phyloP scores from a whole-genome alignment of 2,797 vertebrate genomes.

The Hipposideros larvatus region DNA sequence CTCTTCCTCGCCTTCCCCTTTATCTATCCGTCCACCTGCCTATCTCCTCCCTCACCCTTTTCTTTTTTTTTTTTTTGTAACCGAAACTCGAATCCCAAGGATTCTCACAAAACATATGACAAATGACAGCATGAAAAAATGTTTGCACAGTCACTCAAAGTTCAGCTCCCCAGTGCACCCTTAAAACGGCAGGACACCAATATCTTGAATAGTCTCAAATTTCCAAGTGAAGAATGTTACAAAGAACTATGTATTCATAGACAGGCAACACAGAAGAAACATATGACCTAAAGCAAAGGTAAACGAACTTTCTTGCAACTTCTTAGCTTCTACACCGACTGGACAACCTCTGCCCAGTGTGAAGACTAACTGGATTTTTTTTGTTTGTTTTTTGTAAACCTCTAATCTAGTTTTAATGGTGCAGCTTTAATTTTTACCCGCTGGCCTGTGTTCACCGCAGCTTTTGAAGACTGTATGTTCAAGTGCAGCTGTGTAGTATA shows the following conservation, averaged over 20 bases:
- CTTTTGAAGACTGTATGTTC: background rate
- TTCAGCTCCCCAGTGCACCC: conserved; percentile 89
- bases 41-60: too few species aligned
- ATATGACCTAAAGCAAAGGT: conserved; percentile 45
- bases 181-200: conserved; percentile 75
- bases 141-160: conserved; percentile 89
- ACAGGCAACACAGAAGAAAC: conserved; percentile 37
- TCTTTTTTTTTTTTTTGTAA: conserved; percentile 84
- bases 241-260: conserved; percentile 19
- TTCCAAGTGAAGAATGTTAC: conserved; percentile 58
- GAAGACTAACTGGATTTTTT: background rate
- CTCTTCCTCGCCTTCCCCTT: background rate
- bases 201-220: conserved; percentile 43
- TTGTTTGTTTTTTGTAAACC: background rate
- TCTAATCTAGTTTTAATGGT: background rate
- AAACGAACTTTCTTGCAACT: conserved; percentile 51
- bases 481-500: background rate
- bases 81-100: conserved; percentile 93
- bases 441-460: conserved; percentile 2
- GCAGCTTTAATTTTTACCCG: conserved; percentile 7
- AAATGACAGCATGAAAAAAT: conserved; percentile 92
- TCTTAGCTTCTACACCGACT: conserved; percentile 1
- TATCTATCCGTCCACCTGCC: background rate
- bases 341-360: background rate
- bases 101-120: conserved; percentile 91